phyloP scores from a whole-genome alignment of 1,140 invertebrate species.

The Ephestia elutella region DNA sequence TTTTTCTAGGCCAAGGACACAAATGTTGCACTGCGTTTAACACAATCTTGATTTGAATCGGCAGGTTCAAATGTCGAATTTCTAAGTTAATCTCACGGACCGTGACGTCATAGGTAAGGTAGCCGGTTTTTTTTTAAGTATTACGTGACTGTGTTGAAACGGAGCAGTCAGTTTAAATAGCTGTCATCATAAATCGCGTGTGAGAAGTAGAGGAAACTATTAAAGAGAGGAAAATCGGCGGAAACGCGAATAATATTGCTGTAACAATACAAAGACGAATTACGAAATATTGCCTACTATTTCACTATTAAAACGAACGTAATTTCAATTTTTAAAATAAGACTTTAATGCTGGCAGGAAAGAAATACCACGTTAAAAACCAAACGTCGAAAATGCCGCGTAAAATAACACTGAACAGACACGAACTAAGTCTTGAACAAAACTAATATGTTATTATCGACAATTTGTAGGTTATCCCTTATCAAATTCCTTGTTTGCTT shows the following conservation, averaged over 20 bases:
- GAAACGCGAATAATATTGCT: constrained; percentile 1
- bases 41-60: constrained; percentile 12
- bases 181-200: constrained; percentile 11
- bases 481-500: constrained; percentile 3
- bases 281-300: neutral
- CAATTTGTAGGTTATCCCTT: constrained; percentile 7
- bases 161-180: neutral
- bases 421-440: neutral
- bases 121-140: constrained; percentile 10
- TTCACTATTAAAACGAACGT: neutral
- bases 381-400: neutral
- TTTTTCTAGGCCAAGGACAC: constrained; percentile 47
- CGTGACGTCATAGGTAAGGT: constrained; percentile 14
- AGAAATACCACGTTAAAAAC: neutral
- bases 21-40: constrained; percentile 22
- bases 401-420: neutral
- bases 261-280: constrained; percentile 10
- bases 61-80: constrained; percentile 17
- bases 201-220: constrained; percentile 15
- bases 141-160: constrained; percentile 13
- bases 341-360: constrained; percentile 2
- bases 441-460: neutral
- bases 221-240: constrained; percentile 7
- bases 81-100: constrained; percentile 6
- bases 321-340: neutral